phyloP scores from a whole-genome alignment of 2,797 vertebrate species.

The Aplochiton taeniatus region DNA sequence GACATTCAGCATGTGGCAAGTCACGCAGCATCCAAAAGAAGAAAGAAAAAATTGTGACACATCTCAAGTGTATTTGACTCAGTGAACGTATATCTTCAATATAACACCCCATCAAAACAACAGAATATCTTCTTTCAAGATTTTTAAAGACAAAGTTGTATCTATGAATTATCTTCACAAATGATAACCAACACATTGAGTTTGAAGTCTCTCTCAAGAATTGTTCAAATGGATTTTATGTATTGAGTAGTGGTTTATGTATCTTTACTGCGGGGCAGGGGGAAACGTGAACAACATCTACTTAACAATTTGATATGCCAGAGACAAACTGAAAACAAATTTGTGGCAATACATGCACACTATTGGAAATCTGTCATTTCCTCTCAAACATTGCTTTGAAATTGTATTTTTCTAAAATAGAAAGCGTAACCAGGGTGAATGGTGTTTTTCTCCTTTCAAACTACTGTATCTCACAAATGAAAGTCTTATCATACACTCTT shows the following conservation, averaged over 20 bases:
- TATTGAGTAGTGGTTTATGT: conserved; percentile 33
- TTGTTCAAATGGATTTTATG: conserved; percentile 20
- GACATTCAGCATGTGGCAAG: background rate
- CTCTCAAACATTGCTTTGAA: conserved; percentile 26
- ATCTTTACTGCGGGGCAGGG: conserved; percentile 77
- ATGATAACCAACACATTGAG: background rate
- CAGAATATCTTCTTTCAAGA: background rate
- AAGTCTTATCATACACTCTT: conserved; percentile 75
- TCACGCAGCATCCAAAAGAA: background rate
- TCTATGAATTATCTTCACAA: too few relatives aligned
- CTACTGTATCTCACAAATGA: conserved; percentile 49
- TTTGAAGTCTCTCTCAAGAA: conserved; percentile 12
- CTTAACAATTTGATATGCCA: conserved; percentile 14
- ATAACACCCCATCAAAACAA: background rate
- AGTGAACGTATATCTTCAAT: too few relatives aligned
- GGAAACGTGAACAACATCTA: conserved; percentile 30
- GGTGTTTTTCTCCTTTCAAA: conserved; percentile 17
- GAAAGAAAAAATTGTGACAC: conserved; percentile 1
- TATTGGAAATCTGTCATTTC: background rate
- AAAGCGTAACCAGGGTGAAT: conserved; percentile 25
- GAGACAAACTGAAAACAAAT: conserved; percentile 7
- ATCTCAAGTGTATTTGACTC: too few relatives aligned
- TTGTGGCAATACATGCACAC: conserved; percentile 23
- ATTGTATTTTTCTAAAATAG: conserved; percentile 25
- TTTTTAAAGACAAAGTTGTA: too few relatives aligned